Base-by-base conservation (phyloP, 2,113 vertebrate genomes). In the Chinchilla lanigera region DNA sequence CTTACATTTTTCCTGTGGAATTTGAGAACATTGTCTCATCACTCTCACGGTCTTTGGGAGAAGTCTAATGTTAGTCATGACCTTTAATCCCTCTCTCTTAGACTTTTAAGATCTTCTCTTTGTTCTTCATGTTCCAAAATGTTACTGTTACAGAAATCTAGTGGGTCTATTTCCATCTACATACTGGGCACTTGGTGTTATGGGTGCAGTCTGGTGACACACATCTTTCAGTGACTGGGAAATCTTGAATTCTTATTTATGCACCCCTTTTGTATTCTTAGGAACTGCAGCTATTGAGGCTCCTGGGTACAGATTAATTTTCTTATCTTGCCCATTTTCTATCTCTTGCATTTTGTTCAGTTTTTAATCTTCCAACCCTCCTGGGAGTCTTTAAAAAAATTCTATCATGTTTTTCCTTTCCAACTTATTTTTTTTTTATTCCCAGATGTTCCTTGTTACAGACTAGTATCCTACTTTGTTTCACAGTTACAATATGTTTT, bases 391-490 rank as follows among this genome's bases (percentile, higher is more conserved):
- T 26, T 4, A 41, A 73, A 71, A 41, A 41, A 65, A 87, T 71
- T 89, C 80, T 92, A 20, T 86, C 20, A 19, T 50, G 22, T 71
- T 89, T 92, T 71, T 90, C 63, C 4, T 38, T n/a, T 65, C 65
- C 30, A 65, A 86, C 58, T 75, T 20, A 24, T 81, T 85, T 81
- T 85, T 47, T 69, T 38, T 58, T 71, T 54, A 47, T 41, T 33
- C 58, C 56, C 81, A 87, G 75, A 67, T 87, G 26, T 14, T 90
- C 69, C 50, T 77, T 56, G 6, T 86, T 94, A 80, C 77, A 91
- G 93, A 82, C 67, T 2, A 52, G 26, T 19, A 20, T 73, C 69
- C 80, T 28, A 5, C 69, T 52, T 50, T 73, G 56, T 87, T 90
- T 97, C 13, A 3, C 44, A 63, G 77, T 65, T 78, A 5, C 73